Evolutionary conservation across 2,888 invertebrate genomes (phyloP), one percentile per base, ranked within the genome.

Genomic region (Mythimna vitellina): DNA sequence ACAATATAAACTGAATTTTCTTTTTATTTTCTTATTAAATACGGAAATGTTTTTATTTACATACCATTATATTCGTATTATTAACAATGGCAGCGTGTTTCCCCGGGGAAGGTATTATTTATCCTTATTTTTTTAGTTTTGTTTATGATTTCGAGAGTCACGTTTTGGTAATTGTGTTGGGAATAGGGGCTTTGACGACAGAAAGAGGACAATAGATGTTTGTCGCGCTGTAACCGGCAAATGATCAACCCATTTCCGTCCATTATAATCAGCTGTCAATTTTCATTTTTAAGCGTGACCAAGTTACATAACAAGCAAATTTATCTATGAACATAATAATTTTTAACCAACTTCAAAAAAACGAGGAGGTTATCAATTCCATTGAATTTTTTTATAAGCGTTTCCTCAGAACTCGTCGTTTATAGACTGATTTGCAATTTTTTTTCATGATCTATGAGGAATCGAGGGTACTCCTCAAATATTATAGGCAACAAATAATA

Each of bases 51-150:
- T 56, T 53, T 60, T 35, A 60, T 77, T 49, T 14, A 22, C 32
- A 54, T 61, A 64, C 56, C 46, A 46, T 46, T 63, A 69, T 63
- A 69, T 81, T 81, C 53, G 22, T 58, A 65, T 53, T 77, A 65
- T 54, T 54, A 65, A 29, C 61, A 64, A 32, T 42, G 49, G 58
- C 67, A 38, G 20, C 22, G 38, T 63, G 49, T 53, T 38, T 56
- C 81, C 57, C 51, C 10, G 3, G 42, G 58, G 58, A 46, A 38
- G 38, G 46, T 51, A 53, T 57, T 65, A 53, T 54, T 69, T 70
- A 51, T 80, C 70, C 70, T 56, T 56, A 29, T 63, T 57, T 20
- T 60, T 29, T 68, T 46, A 51, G 53, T 70, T 74, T 51, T 60
- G 9, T 25, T 58, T 38, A 29, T 61, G 8, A 70, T 53, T 58